Evolutionary conservation across 2,888 invertebrate species (phyloP), one percentile per base, ranked within the genome.

Genomic region (Leptopterna dolabrata): DNA sequence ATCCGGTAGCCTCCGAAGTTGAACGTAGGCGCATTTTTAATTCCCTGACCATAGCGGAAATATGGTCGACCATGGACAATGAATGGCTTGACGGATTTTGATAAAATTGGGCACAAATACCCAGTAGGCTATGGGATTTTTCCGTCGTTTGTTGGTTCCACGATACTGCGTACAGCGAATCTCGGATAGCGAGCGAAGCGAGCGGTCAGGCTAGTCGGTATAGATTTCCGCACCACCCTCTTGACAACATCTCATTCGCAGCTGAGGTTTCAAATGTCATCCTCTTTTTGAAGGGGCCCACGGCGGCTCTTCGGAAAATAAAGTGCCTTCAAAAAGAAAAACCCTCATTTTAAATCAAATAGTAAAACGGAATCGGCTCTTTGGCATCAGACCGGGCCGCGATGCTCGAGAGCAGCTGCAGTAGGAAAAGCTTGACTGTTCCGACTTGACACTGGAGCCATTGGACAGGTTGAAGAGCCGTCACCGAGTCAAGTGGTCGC

Each of bases 391-490:
- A 27, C 63, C 3, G 51, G 27, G 24, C 24, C 4, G 24, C 24
- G 24, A 63, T 24, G 63, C 19, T 11, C 11, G 24, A 19, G 27
- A 63, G 63, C 63, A 63, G 63, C 63, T 63, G 63, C 51, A 51
- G n/a, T 51, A 51, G n/a, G 51, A n/a, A 19, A 51, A 51, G n/a
- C 51, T 51, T n/a, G 51, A n/a, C 51, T 51, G n/a, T 16, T n/a
- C n/a, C 16, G 51, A 16, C 63, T 24, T 63, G 63, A 63, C 63
- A 24, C 24, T 63, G 63, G 24, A 63, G 63, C 19, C 24, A 7
- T 63, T 13, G 73, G 73, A 73, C 73, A 73, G 73, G 73, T 73
- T 73, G 73, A 73, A 73, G 73, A 73, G 73, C 30, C 30, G 73
- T 73, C 73, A 63, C 24, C 7, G 27, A 63, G 63, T 63, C 73